phyloP scores from a whole-genome alignment of 1,140 invertebrate species.

The Pseudomyrmex sp. region DNA sequence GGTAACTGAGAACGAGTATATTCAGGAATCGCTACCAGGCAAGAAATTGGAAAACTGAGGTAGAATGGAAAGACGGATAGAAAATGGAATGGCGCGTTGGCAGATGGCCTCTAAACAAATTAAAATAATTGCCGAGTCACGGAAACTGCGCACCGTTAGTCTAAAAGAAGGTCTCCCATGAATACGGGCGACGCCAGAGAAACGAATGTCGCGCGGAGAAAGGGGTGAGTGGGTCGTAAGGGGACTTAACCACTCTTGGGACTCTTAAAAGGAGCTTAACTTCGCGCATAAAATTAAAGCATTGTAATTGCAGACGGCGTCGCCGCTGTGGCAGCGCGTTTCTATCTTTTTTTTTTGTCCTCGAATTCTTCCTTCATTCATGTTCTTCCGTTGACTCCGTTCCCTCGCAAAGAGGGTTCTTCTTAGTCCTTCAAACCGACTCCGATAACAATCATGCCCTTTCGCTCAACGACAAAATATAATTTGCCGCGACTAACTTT shows the following conservation, averaged over 20 bases:
- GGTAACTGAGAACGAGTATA: slow-evolving; percentile 7
- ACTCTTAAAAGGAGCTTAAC: slow-evolving; percentile 84
- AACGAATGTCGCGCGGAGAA: slow-evolving; percentile 58
- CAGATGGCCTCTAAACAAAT: slow-evolving; percentile 72
- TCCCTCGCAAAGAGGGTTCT: neutral
- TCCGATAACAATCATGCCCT: slow-evolving; percentile 31
- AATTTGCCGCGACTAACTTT: slow-evolving; percentile 78
- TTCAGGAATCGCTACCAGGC: neutral
- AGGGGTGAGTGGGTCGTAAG: slow-evolving; percentile 17
- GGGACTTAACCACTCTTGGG: slow-evolving; percentile 75
- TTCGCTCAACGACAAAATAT: slow-evolving; percentile 73
- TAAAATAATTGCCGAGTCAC: slow-evolving; percentile 70
- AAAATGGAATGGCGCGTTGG: slow-evolving; percentile 28
- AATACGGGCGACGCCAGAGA: slow-evolving; percentile 61
- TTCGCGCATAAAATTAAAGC: slow-evolving; percentile 85
- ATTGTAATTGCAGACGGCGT: slow-evolving; percentile 81
- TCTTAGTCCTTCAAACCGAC: neutral
- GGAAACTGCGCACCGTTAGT: slow-evolving; percentile 14
- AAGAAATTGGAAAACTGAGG: slow-evolving; percentile 5
- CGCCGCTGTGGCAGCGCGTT: slow-evolving; percentile 72
- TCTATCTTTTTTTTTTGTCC: slow-evolving; percentile 33
- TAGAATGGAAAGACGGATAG: neutral
- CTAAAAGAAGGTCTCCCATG: slow-evolving; percentile 66
- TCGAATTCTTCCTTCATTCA: slow-evolving; percentile 53
- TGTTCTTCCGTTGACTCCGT: neutral